Base-by-base conservation (phyloP, 2,888 invertebrate genomes). In the Acleris sparsana region DNA sequence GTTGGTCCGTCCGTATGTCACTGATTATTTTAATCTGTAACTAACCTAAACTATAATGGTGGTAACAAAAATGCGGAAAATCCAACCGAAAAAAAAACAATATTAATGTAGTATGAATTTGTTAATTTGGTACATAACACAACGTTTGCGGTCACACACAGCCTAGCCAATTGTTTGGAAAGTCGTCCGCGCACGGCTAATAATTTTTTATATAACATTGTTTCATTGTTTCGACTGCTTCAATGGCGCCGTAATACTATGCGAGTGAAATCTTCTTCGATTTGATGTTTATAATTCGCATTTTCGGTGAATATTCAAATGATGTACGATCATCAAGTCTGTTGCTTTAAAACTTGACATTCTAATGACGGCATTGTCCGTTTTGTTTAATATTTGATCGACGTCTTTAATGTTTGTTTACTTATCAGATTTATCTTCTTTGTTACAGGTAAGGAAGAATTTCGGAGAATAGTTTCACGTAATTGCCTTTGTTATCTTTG, bases 201-300 rank as follows among this genome's bases (percentile, higher is more conserved):
- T 84, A 83, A 84, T 84, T 82, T 78, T 81, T 80, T 75, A 80
- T 80, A 81, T 73, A 68, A 78, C 75, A 84, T 86, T 85, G 86
- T 87, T 85, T 80, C 81, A 80, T 81, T 80, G 83, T 77, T 72
- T 78, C 67, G 59, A 62, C 63, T 73, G 72, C 73, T 78, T 80
- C 78, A 80, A 79, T 79, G 76, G 74, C 72, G 73, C 71, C 69
- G 72, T 71, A 70, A 75, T 75, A 76, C 73, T 71, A 73, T 75
- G 69, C 69, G 69, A 72, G 68, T 67, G 57, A 60, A 65, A 68
- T 64, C 68, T 7, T 22, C n/a, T 60, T 18, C 51, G 18, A 48
- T 57, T 52, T 68, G 44, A 57, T 43, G n/a, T 48, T 57, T 22
- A 53, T 18, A 39, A 49, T 48, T 49, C 48, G 29, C 48, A 46